Percentiles rank a stretch among this genome's conserved stretches.
Evolutionary conservation across 2,888 invertebrate genomes (phyloP).

Genomic region (Barypeithes pellucidus): DNA sequence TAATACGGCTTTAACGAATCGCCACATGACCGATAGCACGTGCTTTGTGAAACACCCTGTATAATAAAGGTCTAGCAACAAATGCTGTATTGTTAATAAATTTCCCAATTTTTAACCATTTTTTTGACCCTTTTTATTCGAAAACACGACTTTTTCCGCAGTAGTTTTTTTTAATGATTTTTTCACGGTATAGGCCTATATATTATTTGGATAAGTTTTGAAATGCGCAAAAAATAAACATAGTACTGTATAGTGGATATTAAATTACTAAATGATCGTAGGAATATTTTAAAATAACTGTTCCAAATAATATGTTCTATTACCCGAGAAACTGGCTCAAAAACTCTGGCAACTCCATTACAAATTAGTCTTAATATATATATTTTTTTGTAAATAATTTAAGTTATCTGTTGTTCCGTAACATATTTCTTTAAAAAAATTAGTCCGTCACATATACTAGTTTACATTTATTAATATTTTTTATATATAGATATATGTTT

Average conservation of each 20-base stretch:
- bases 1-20: too few relatives aligned
- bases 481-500: constrained; percentile 49
- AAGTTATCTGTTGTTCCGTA: constrained; percentile 44
- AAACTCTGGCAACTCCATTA: constrained; percentile 51
- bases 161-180: constrained; percentile 20
- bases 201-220: constrained; percentile 3
- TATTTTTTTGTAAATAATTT: constrained; percentile 43
- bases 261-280: too few relatives aligned
- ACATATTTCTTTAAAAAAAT: constrained; percentile 35
- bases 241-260: too few relatives aligned
- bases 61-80: too few relatives aligned
- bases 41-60: too few relatives aligned
- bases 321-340: constrained; percentile 42
- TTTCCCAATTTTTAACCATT: constrained; percentile 10
- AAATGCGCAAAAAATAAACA: neutral
- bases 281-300: neutral
- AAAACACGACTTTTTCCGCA: constrained; percentile 30
- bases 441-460: constrained; percentile 47
- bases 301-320: constrained; percentile 30
- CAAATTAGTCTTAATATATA: constrained; percentile 44
- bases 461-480: constrained; percentile 44
- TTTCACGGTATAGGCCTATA: constrained; percentile 6
- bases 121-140: neutral
- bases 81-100: too few relatives aligned
- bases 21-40: too few relatives aligned